Evolutionary conservation across 1,140 invertebrate genomes (phyloP).

Genomic region (Sitobion miscanthi): DNA sequence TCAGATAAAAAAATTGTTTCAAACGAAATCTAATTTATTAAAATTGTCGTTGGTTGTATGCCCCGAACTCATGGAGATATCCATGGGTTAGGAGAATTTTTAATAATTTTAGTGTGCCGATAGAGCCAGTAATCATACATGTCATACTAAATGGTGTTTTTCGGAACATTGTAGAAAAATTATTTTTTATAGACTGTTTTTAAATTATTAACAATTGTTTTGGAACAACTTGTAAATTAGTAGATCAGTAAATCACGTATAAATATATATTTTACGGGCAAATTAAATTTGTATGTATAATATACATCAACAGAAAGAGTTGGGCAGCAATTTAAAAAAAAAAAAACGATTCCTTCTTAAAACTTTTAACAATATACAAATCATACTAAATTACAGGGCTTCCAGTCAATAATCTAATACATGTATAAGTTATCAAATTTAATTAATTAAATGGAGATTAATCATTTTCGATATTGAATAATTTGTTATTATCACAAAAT

Average conservation of each 20-base stretch:
- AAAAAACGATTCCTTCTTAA: background rate
- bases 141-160: slow-evolving; percentile 1
- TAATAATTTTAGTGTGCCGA: slow-evolving; percentile 24
- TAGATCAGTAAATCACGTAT: slow-evolving; percentile 29
- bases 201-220: slow-evolving; percentile 35
- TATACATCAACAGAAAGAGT: slow-evolving; percentile 1
- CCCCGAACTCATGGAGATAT: background rate
- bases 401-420: slow-evolving; percentile 9
- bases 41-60: slow-evolving; percentile 29
- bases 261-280: slow-evolving; percentile 30
- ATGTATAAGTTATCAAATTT: background rate
- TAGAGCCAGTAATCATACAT: slow-evolving; percentile 24
- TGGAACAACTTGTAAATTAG: slow-evolving; percentile 12
- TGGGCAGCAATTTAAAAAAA: background rate
- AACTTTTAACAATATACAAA: background rate
- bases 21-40: slow-evolving; percentile 44
- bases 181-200: slow-evolving; percentile 45
- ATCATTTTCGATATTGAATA: background rate
- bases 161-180: slow-evolving; percentile 33
- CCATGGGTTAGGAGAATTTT: background rate
- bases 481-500: background rate
- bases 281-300: slow-evolving; percentile 13
- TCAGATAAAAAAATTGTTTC: slow-evolving; percentile 35
- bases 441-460: background rate
- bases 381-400: slow-evolving; percentile 15